Base-by-base conservation (phyloP, 2,797 vertebrate genomes). In the Manis crassicaudata region DNA sequence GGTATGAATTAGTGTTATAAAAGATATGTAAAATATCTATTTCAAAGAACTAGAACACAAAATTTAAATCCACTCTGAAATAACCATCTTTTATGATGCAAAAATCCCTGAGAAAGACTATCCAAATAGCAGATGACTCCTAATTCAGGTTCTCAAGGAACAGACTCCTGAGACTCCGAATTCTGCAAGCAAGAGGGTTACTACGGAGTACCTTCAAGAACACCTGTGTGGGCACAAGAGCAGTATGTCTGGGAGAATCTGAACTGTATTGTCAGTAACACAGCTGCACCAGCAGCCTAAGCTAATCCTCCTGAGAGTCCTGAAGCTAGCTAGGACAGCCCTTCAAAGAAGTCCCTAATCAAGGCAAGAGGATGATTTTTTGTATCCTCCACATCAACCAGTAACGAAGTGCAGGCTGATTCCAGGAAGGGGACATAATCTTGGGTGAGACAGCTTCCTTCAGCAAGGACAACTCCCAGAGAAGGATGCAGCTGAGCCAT, bases 71-170 rank as follows among this genome's bases (percentile, higher is more conserved):
- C 17, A 89, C 60, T 25, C 56, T 89, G 37, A 93, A 85, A 91
- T 62, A 84, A 63, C 50, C 43, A 95, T 89, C 43, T 94, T 86
- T 93, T 92, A 91, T 63, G 21, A 93, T 58, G 21, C 11, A 83
- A 85, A 93, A 96, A 73, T 89, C 43, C 27, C 63, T 93, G 63
- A 83, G 10, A 94, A 80, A 93, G 50, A 85, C 29, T 77, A 91
- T 67, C 35, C 67, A 88, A 90, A 91, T 5, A 88, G 58, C 73
- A 89, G 37, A 76, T 65, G 63, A 73, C 23, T 94, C 25, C 6
- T 81, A 92, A 96, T 81, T 94, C 27, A n/a, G 62, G 85, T 92
- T 91, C 88, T 94, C 86, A 95, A 90, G 76, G 88, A 84, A 96
- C 56, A 92, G 25, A 83, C 60, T 32, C 18, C 18, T 56, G 25